Percentiles rank a stretch among this genome's conserved stretches.
Conservation (phyloP, 2,797 vertebrate species). For the Fringilla coelebs region DNA sequence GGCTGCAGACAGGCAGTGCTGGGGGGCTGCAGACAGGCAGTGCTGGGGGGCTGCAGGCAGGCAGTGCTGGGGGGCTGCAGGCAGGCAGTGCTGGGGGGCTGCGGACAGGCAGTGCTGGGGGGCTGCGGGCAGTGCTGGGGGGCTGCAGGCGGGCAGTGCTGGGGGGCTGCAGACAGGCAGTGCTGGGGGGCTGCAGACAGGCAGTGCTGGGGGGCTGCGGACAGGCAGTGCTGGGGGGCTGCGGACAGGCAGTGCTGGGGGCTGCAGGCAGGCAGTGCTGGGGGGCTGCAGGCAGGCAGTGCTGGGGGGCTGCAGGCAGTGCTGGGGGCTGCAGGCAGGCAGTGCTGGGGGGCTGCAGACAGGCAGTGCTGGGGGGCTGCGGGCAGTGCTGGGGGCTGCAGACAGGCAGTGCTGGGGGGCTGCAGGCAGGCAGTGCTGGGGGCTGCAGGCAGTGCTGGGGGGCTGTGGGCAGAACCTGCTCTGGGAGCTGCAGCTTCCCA, state of each 20-base stretch:
- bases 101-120: neutral
- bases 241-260: neutral
- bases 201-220: no score
- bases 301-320: no score
- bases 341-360: no score
- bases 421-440: neutral
- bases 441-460: neutral
- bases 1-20: no score
- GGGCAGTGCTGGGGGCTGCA: no score
- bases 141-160: neutral
- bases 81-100: neutral
- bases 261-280: no score
- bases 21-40: no score
- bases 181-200: no score
- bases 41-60: neutral
- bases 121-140: neutral
- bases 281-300: no score
- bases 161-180: no score
- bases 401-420: neutral
- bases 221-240: neutral
- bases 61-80: neutral
- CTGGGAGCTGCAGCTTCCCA: neutral
- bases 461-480: neutral
- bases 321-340: no score
- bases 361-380: no score